phyloP scores from a whole-genome alignment of 2,797 vertebrate species.

The Squalus acanthias region DNA sequence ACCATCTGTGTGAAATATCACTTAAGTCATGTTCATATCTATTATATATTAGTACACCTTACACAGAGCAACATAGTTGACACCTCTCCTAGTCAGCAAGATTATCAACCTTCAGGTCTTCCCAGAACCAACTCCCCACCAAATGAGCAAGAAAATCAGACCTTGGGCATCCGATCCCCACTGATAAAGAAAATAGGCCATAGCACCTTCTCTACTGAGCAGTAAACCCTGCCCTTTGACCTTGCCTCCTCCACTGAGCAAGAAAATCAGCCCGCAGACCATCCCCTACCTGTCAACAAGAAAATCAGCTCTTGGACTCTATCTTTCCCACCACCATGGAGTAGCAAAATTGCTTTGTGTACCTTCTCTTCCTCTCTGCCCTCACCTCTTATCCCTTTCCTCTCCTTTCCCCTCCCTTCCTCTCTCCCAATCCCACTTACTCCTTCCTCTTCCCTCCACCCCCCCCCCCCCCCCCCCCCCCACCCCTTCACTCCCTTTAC shows the following conservation, averaged over 20 bases:
- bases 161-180: background rate
- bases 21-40: background rate
- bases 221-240: background rate
- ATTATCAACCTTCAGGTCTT: background rate
- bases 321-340: too few relatives aligned
- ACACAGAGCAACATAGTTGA: background rate
- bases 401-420: background rate
- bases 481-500: background rate
- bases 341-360: too few relatives aligned
- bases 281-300: too few relatives aligned
- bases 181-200: background rate
- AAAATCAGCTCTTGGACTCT: too few relatives aligned
- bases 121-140: background rate
- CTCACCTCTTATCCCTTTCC: too few relatives aligned
- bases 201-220: background rate
- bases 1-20: background rate
- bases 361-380: too few relatives aligned
- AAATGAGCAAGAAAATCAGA: background rate
- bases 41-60: background rate
- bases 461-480: background rate
- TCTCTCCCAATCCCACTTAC: fast-evolving
- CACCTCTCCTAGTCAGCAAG: background rate
- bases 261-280: background rate
- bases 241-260: background rate
- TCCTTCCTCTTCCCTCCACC: background rate